Conservation (phyloP, 2,797 vertebrate species). For the Gobionotothen gibberifrons region DNA sequence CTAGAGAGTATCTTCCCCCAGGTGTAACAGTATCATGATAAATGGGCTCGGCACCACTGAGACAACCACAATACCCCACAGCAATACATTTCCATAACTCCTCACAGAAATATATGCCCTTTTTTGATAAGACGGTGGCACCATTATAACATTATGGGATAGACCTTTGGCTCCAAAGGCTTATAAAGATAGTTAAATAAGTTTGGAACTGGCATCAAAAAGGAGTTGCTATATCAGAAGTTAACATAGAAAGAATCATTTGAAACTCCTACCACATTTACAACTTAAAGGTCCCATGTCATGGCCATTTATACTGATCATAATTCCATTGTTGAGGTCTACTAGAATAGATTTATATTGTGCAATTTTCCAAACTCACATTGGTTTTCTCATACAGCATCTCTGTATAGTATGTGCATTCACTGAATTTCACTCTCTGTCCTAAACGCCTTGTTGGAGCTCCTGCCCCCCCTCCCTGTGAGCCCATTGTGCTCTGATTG, state of each 20-base stretch:
- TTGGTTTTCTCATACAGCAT: too few relatives aligned
- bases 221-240: conserved; percentile 14
- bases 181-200: conserved; percentile 52
- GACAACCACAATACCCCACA: conserved; percentile 77
- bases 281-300: too few relatives aligned
- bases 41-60: conserved; percentile 75
- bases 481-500: too few relatives aligned
- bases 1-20: conserved; percentile 67
- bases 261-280: background rate
- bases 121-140: conserved; percentile 71
- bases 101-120: conserved; percentile 71
- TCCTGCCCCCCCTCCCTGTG: too few relatives aligned
- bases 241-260: background rate
- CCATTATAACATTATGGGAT: conserved; percentile 72
- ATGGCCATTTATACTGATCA: too few relatives aligned
- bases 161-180: conserved; percentile 65
- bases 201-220: conserved; percentile 45
- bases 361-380: too few relatives aligned
- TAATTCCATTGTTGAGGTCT: too few relatives aligned
- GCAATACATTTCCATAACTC: conserved; percentile 82
- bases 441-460: too few relatives aligned
- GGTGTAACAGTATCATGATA: conserved; percentile 80
- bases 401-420: too few relatives aligned
- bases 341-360: too few relatives aligned
- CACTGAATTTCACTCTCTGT: too few relatives aligned